Percentiles rank a stretch among this genome's conserved stretches.
Conservation (phyloP, 2,797 vertebrate genomes). For the Adrianichthys oophorus region DNA sequence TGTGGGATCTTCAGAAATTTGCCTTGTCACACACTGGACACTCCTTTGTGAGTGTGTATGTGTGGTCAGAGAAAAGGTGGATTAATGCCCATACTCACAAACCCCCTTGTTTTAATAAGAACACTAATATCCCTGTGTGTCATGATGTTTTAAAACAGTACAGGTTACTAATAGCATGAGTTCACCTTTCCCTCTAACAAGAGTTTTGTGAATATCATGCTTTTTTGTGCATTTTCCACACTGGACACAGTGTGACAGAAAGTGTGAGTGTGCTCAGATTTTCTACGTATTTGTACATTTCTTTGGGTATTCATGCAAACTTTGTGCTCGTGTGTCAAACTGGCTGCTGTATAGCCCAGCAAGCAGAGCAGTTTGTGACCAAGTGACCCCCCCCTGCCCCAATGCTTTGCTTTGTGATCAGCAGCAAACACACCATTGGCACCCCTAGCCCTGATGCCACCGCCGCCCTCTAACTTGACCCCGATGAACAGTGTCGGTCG, state of each 20-base stretch:
- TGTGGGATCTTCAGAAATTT: slow-evolving; percentile 41
- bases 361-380: slow-evolving; percentile 48
- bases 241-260: slow-evolving; percentile 13
- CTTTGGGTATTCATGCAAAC: slow-evolving; percentile 27
- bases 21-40: slow-evolving; percentile 35
- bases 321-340: slow-evolving; percentile 22
- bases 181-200: slow-evolving; percentile 37
- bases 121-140: slow-evolving; percentile 55
- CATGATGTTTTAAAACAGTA: slow-evolving; percentile 49
- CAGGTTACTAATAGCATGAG: slow-evolving; percentile 65
- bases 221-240: slow-evolving; percentile 38
- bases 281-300: slow-evolving; percentile 33
- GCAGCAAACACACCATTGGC: slow-evolving; percentile 84
- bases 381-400: slow-evolving; percentile 8
- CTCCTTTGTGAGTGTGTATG: slow-evolving; percentile 40
- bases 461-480: slow-evolving; percentile 78
- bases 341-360: slow-evolving; percentile 20
- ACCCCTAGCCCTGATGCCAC: slow-evolving; percentile 86
- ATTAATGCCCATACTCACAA: slow-evolving; percentile 60
- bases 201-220: slow-evolving; percentile 56
- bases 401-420: slow-evolving; percentile 67
- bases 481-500: slow-evolving; percentile 83
- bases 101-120: slow-evolving; percentile 57
- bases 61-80: slow-evolving; percentile 32
- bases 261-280: slow-evolving; percentile 17